Evolutionary conservation across 2,113 vertebrate species (phyloP).

Genomic region (Psephotus haematonotus): DNA sequence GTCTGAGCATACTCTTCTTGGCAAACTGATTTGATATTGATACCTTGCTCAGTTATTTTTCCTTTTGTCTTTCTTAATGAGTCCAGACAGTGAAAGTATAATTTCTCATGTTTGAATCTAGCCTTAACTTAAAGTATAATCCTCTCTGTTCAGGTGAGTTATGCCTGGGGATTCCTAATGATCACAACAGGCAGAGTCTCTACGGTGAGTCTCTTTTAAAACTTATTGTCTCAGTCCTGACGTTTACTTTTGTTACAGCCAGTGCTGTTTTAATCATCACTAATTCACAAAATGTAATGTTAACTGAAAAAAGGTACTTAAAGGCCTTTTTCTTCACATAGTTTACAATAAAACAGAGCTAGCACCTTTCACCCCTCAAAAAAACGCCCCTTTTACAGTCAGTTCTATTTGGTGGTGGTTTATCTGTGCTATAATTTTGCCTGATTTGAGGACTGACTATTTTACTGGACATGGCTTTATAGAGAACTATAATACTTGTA

Average conservation of each 20-base stretch:
- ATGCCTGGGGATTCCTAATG: background rate
- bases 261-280: background rate
- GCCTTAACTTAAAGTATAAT: background rate
- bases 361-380: background rate
- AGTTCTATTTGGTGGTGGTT: background rate
- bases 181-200: background rate
- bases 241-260: background rate
- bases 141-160: background rate
- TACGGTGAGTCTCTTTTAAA: background rate
- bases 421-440: background rate
- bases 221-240: background rate
- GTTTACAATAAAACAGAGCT: background rate
- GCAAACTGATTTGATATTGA: background rate
- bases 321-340: background rate
- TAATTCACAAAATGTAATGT: background rate
- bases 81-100: background rate
- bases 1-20: background rate
- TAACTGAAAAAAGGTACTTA: background rate
- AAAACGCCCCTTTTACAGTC: background rate
- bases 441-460: background rate
- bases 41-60: background rate
- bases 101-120: background rate
- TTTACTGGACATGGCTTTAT: background rate
- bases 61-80: background rate
- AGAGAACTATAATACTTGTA: background rate